phyloP scores from a whole-genome alignment of 2,888 invertebrate genomes.

The Spilarctia lutea region DNA sequence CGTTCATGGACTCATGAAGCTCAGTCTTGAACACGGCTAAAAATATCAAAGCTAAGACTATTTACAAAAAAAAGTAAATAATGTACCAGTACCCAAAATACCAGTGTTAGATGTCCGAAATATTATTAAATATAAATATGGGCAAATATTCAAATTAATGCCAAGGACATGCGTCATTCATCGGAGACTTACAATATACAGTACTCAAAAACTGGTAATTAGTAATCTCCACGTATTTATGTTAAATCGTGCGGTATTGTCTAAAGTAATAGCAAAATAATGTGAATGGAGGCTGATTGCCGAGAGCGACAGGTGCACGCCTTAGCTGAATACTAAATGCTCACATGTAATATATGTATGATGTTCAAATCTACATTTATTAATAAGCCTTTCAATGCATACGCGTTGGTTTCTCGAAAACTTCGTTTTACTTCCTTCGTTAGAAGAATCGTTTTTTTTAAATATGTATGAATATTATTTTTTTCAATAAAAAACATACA shows the following conservation, averaged over 20 bases:
- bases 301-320: slow-evolving; percentile 68
- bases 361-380: slow-evolving; percentile 61
- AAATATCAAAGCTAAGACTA: no score
- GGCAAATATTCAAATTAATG: background rate
- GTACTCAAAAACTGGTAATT: slow-evolving; percentile 49
- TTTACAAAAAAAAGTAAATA: no score
- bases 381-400: slow-evolving; percentile 62
- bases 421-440: slow-evolving; percentile 37
- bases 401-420: slow-evolving; percentile 48
- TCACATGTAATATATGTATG: slow-evolving; percentile 47
- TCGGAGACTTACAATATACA: slow-evolving; percentile 16
- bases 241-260: slow-evolving; percentile 68
- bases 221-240: slow-evolving; percentile 57
- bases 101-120: no score
- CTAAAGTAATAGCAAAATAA: slow-evolving; percentile 73
- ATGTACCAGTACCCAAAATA: no score
- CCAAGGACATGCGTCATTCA: background rate
- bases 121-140: no score
- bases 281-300: slow-evolving; percentile 71
- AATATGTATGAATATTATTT: no score
- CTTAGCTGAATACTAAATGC: slow-evolving; percentile 70
- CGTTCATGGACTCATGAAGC: no score
- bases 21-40: no score
- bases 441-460: no score
- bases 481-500: no score